These are phyloP conservation scores for Alca torda DNA, from an alignment of 2,797 vertebrate genomes.

Conservation along the genomic window DNA sequence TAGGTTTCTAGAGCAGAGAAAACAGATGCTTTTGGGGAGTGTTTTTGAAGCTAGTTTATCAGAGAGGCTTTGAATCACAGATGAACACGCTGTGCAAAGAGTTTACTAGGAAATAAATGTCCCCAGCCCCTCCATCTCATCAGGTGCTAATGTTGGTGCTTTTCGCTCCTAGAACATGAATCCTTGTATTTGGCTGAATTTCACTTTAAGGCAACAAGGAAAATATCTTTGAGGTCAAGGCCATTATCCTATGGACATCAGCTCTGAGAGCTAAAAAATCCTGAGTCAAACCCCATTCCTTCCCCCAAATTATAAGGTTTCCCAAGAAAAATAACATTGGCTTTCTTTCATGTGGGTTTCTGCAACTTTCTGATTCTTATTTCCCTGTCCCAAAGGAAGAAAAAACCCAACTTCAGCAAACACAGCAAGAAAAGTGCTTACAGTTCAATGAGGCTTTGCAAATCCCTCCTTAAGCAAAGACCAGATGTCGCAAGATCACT, in stretches of 20 bases:
- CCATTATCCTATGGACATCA: not conserved
- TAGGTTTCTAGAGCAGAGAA: conserved; percentile 61
- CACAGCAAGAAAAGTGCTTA: conserved; percentile 43
- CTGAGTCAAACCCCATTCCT: conserved; percentile 19
- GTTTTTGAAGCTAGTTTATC: conserved; percentile 25
- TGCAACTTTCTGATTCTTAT: not conserved
- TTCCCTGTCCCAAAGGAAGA: not conserved
- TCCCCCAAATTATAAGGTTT: conserved; percentile 6
- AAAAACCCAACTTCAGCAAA: not conserved
- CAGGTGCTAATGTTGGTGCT: not conserved
- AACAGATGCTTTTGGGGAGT: conserved; percentile 52
- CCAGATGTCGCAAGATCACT: not conserved
- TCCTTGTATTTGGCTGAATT: not conserved
- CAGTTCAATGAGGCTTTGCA: not conserved
- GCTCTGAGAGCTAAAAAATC: not conserved
- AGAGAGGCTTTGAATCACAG: conserved; percentile 25
- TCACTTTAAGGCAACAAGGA: not conserved
- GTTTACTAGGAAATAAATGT: not conserved
- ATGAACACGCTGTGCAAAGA: not conserved
- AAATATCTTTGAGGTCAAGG: not conserved
- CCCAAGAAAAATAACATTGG: conserved; percentile 17
- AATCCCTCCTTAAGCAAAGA: not conserved
- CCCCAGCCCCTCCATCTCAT: not conserved
- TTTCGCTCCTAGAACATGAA: not conserved
- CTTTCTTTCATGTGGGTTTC: conserved; percentile 36